A percentile compares a stretch with the other conserved stretches of the same genome.
Evolutionary conservation across 64 coral and sea anemone species (phyloP).

Genomic region (Porites lutea): DNA sequence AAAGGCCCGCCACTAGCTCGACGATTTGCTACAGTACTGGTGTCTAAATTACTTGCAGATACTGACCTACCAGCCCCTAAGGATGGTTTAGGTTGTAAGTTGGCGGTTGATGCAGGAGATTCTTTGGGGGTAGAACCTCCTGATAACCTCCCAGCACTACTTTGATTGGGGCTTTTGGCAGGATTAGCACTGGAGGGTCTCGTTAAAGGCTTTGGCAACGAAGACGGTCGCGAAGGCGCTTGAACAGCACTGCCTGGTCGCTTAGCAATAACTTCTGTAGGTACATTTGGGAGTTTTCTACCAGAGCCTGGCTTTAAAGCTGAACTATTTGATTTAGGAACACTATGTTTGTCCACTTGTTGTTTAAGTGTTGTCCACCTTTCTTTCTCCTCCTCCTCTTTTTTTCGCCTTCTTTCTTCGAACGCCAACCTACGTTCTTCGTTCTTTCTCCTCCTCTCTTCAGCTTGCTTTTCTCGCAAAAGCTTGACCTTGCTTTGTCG

Average conservation of each 20-base stretch:
- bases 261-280: conserved; percentile 52
- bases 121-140: conserved; percentile 79
- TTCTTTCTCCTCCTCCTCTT: conserved; percentile 78
- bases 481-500: conserved; percentile 78
- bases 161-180: conserved; percentile 59
- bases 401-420: conserved; percentile 85
- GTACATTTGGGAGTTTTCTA: conserved; percentile 82
- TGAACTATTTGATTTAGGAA: neutral
- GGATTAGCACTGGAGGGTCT: conserved; percentile 47
- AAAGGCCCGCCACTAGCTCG: conserved; percentile 41
- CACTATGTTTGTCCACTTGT: conserved; percentile 36
- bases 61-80: conserved; percentile 51
- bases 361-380: conserved; percentile 80
- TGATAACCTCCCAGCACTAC: conserved; percentile 73
- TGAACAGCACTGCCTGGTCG: conserved; percentile 67
- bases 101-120: conserved; percentile 68
- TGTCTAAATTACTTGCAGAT: conserved; percentile 69
- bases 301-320: conserved; percentile 73
- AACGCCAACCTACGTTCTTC: conserved; percentile 86
- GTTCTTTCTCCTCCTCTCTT: conserved; percentile 84
- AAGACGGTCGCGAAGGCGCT: conserved; percentile 63
- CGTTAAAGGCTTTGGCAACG: conserved; percentile 78
- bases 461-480: conserved; percentile 83
- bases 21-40: conserved; percentile 12
- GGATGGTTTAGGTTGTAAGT: conserved; percentile 53